A percentile compares a stretch with the other conserved stretches of the same genome.
phyloP scores from a whole-genome alignment of 2,797 vertebrate species.

The Chiloscyllium punctatum region DNA sequence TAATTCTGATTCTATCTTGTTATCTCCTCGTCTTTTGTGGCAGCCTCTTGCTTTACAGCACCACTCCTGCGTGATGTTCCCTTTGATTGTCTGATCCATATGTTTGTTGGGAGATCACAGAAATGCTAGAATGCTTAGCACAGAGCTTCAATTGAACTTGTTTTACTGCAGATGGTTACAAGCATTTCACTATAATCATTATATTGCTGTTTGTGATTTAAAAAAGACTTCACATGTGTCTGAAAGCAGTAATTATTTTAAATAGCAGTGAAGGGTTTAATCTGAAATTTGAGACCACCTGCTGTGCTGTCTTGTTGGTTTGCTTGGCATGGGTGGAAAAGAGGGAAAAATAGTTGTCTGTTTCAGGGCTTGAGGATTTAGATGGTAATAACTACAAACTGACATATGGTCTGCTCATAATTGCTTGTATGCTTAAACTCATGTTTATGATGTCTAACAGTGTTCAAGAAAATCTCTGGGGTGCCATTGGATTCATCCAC shows the following conservation, averaged over 20 bases:
- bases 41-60: neutral
- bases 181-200: neutral
- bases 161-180: neutral
- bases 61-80: neutral
- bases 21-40: neutral
- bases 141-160: neutral
- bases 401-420: neutral
- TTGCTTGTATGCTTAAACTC: neutral
- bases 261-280: neutral
- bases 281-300: conserved; percentile 11
- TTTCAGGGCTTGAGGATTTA: neutral
- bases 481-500: neutral
- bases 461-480: neutral
- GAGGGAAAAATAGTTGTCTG: neutral
- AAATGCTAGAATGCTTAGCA: neutral
- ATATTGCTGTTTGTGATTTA: conserved; percentile 22
- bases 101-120: conserved; percentile 19
- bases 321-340: neutral
- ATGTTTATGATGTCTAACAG: neutral
- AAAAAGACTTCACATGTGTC: neutral
- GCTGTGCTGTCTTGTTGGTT: neutral
- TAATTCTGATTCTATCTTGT: neutral
- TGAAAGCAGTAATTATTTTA: conserved; percentile 34
- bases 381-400: neutral
- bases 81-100: conserved; percentile 19